Conservation (phyloP, 2,113 vertebrate genomes). For the Sitta europaea region DNA sequence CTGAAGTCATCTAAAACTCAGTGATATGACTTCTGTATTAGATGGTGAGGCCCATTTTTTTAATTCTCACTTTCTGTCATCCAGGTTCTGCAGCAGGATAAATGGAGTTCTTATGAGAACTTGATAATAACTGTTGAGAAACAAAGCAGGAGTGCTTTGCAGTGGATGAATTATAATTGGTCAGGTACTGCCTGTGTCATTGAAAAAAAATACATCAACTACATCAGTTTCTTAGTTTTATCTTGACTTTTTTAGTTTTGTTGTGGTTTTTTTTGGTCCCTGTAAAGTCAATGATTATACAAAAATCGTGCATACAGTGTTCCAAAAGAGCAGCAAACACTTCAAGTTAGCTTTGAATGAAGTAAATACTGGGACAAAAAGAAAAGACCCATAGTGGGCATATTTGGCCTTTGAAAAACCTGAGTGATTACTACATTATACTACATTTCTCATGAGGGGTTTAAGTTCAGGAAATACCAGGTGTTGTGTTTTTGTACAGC, state of each 20-base stretch:
- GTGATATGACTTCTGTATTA: not conserved
- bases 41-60: not conserved
- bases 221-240: not conserved
- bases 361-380: not conserved
- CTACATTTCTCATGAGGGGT: not conserved
- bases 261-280: not conserved
- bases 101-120: not conserved
- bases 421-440: not conserved
- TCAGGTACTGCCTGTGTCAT: rapidly evolving
- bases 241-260: not conserved
- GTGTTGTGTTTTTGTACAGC: rapidly evolving
- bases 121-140: not conserved
- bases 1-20: not conserved
- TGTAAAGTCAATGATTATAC: rapidly evolving
- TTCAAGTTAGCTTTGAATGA: not conserved
- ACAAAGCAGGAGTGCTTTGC: not conserved
- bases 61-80: not conserved
- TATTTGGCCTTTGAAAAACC: not conserved
- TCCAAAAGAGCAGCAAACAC: not conserved
- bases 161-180: not conserved
- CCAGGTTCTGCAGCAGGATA: not conserved
- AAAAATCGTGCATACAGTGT: not conserved
- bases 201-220: not conserved
- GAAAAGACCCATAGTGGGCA: rapidly evolving
- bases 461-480: not conserved